phyloP scores from a whole-genome alignment of 2,113 vertebrate species.

The Thymallus thymallus region DNA sequence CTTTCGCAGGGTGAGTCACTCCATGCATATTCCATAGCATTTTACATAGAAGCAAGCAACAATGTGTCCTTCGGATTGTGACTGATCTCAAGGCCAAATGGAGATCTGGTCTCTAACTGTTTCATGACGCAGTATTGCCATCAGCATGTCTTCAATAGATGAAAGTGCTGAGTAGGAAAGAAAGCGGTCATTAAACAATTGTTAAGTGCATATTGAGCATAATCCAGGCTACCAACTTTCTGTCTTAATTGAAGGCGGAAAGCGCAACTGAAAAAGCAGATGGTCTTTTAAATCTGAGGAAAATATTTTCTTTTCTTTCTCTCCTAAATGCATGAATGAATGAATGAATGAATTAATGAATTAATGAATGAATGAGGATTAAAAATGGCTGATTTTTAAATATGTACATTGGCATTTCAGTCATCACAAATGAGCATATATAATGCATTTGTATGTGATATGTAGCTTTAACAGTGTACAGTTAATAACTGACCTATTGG shows the following conservation, averaged over 20 bases:
- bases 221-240: not conserved
- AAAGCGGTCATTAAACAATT: not conserved
- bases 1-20: constrained; percentile 78
- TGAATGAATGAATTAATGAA: too few relatives aligned
- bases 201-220: not conserved
- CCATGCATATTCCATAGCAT: too few relatives aligned
- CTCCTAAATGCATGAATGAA: not conserved
- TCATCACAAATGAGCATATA: too few relatives aligned
- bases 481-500: too few relatives aligned
- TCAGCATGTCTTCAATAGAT: not conserved
- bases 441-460: too few relatives aligned
- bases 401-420: too few relatives aligned
- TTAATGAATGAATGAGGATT: not conserved
- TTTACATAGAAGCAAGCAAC: too few relatives aligned
- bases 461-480: too few relatives aligned
- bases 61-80: too few relatives aligned
- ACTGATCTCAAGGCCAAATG: too few relatives aligned
- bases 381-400: too few relatives aligned
- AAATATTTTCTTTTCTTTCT: constrained; percentile 3
- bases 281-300: constrained; percentile 2
- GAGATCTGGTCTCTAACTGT: too few relatives aligned
- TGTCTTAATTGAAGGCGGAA: not conserved
- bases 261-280: constrained; percentile 9
- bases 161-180: constrained; percentile 12
- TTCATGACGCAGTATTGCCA: not conserved